Percentiles rank a stretch among this genome's conserved stretches.
Conservation (phyloP, 2,888 invertebrate species). For the Amorpha juglandis region DNA sequence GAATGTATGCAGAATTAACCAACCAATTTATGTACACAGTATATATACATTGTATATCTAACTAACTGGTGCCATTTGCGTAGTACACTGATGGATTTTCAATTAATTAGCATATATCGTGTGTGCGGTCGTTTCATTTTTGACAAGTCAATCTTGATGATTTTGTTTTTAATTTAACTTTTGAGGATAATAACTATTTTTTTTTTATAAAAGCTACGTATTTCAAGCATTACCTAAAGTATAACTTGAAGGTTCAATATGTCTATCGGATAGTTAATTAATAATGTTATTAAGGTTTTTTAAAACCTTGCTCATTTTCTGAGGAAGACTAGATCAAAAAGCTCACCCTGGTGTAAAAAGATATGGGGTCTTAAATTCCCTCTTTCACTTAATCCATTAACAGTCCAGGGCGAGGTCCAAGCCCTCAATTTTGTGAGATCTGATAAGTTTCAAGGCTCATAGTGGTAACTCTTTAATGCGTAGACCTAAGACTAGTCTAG, state of each 20-base stretch:
- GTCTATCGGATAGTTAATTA: no score
- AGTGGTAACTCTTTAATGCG: no score
- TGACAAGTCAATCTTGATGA: neutral
- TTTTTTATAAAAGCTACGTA: no score
- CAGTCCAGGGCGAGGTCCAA: neutral
- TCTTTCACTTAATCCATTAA: neutral
- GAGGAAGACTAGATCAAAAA: neutral
- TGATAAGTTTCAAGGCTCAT: no score
- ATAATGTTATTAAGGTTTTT: no score
- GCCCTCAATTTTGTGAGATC: no score
- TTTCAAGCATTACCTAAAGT: no score
- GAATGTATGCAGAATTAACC: slow-evolving; percentile 39
- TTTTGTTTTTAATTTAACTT: neutral
- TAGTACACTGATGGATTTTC: slow-evolving; percentile 34
- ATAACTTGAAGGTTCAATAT: no score
- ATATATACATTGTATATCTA: slow-evolving; percentile 35
- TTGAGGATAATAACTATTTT: neutral
- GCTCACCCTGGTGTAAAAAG: neutral
- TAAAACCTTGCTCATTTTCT: no score
- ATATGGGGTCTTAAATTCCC: neutral
- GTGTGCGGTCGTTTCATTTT: slow-evolving; percentile 13
- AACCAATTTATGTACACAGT: slow-evolving; percentile 42
- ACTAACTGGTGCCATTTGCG: slow-evolving; percentile 32
- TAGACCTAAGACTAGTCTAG: no score
- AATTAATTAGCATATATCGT: slow-evolving; percentile 28